Evolutionary conservation across 2,888 invertebrate genomes (phyloP).

Genomic region (Odiellus spinosus): DNA sequence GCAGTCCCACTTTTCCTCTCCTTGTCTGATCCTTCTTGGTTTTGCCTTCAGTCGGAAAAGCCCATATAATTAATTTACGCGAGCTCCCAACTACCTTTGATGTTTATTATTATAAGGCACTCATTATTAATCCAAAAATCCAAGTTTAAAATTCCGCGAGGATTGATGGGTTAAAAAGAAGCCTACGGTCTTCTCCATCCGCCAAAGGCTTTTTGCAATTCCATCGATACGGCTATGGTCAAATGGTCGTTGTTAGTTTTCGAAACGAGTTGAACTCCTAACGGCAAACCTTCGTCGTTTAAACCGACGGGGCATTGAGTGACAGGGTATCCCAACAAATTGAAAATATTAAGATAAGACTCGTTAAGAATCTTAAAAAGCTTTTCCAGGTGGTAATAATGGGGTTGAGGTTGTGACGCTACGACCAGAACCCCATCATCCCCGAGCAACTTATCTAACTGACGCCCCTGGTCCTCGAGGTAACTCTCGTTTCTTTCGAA

Average conservation of each 20-base stretch:
- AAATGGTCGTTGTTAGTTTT: constrained; percentile 7
- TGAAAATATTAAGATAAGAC: constrained; percentile 67
- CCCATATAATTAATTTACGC: too few species aligned
- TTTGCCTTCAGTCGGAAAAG: too few species aligned
- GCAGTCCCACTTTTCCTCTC: too few species aligned
- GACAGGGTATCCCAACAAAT: constrained; percentile 68
- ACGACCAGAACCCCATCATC: constrained; percentile 41
- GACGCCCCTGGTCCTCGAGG: neutral
- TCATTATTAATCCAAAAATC: too few species aligned
- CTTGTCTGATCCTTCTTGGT: too few species aligned
- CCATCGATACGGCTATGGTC: constrained; percentile 4
- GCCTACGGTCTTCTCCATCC: constrained; percentile 7
- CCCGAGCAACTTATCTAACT: constrained; percentile 46
- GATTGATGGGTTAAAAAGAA: too few species aligned
- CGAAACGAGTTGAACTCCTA: constrained; percentile 51
- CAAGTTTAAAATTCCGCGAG: too few species aligned
- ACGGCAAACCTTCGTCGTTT: constrained; percentile 47
- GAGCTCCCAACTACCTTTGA: too few species aligned
- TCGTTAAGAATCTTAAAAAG: constrained; percentile 55
- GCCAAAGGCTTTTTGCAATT: constrained; percentile 7
- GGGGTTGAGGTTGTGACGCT: constrained; percentile 9
- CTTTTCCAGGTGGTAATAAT: constrained; percentile 5
- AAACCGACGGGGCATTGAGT: constrained; percentile 66
- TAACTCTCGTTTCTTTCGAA: neutral
- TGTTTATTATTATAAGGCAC: too few species aligned